Conservation (phyloP, 2,888 invertebrate species). For the Drosophila neotestacea region DNA sequence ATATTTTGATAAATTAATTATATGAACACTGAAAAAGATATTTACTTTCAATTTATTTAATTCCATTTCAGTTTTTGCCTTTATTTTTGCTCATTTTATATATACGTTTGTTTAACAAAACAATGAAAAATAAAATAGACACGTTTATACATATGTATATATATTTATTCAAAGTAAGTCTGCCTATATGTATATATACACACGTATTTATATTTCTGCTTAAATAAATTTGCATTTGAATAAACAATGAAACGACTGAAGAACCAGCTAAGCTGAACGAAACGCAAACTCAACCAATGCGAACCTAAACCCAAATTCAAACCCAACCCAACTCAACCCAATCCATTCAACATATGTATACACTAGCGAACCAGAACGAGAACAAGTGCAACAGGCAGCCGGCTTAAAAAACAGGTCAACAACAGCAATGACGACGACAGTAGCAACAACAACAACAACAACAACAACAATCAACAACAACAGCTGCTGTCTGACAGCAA, state of each 20-base stretch:
- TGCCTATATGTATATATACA: too few relatives aligned
- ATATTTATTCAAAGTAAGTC: neutral
- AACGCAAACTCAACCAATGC: constrained; percentile 19
- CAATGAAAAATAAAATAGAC: too few relatives aligned
- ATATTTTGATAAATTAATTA: too few relatives aligned
- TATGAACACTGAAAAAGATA: neutral
- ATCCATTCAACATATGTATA: constrained; percentile 23
- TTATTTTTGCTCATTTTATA: neutral
- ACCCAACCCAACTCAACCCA: constrained; percentile 29
- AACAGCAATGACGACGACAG: constrained; percentile 38
- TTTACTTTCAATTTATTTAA: neutral
- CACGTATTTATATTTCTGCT: constrained; percentile 1
- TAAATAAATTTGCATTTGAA: constrained; percentile 54
- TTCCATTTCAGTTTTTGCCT: neutral
- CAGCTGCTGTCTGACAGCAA: constrained; percentile 46
- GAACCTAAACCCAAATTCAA: constrained; percentile 14
- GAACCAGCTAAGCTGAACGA: constrained; percentile 46
- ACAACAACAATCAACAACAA: constrained; percentile 25
- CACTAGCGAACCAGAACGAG: constrained; percentile 47
- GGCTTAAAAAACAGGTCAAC: constrained; percentile 54
- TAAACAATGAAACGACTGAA: constrained; percentile 30
- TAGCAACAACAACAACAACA: constrained; percentile 17
- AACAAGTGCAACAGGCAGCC: constrained; percentile 62
- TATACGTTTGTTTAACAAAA: neutral
- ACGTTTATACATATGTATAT: neutral